These are phyloP conservation scores for Oryzias dopingdopingensis DNA, from an alignment of 2,797 vertebrate genomes.

Conservation along the genomic window DNA sequence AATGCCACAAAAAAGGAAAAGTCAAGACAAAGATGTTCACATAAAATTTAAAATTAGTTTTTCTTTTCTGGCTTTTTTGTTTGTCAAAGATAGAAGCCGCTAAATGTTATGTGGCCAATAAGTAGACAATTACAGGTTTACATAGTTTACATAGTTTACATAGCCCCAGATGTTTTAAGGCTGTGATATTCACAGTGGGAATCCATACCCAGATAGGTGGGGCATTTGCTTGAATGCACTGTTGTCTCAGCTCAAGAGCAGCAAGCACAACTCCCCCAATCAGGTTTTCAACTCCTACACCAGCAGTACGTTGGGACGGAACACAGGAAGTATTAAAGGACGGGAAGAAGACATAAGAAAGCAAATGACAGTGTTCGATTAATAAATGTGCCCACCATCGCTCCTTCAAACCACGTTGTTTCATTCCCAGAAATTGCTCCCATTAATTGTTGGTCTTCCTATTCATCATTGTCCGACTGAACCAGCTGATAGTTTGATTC, in stretches of 20 bases:
- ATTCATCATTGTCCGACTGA: conserved; percentile 46
- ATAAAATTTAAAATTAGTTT: no score
- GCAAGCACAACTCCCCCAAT: conserved; percentile 51
- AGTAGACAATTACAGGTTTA: conserved; percentile 21
- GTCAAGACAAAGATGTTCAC: no score
- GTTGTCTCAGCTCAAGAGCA: conserved; percentile 45
- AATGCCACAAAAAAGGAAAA: no score
- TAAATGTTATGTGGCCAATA: conserved; percentile 22
- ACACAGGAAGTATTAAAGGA: conserved; percentile 18
- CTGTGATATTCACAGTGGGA: conserved; percentile 36
- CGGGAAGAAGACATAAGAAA: conserved; percentile 31
- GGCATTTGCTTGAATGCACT: conserved; percentile 37
- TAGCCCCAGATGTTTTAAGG: conserved; percentile 23
- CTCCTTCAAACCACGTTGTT: conserved; percentile 43
- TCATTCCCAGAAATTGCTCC: conserved; percentile 33
- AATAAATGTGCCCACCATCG: conserved; percentile 38
- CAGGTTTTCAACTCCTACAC: conserved; percentile 53
- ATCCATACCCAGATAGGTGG: conserved; percentile 25
- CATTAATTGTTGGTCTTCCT: conserved; percentile 50
- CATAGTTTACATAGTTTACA: conserved; percentile 25
- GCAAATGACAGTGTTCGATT: conserved; percentile 23
- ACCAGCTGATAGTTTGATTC: conserved; percentile 34
- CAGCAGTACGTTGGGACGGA: conserved; percentile 29
- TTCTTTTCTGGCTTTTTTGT: not conserved
- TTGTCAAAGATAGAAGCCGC: conserved; percentile 22